Evolutionary conservation across 2,113 vertebrate genomes (phyloP).

Genomic region (Ciconia stormi): DNA sequence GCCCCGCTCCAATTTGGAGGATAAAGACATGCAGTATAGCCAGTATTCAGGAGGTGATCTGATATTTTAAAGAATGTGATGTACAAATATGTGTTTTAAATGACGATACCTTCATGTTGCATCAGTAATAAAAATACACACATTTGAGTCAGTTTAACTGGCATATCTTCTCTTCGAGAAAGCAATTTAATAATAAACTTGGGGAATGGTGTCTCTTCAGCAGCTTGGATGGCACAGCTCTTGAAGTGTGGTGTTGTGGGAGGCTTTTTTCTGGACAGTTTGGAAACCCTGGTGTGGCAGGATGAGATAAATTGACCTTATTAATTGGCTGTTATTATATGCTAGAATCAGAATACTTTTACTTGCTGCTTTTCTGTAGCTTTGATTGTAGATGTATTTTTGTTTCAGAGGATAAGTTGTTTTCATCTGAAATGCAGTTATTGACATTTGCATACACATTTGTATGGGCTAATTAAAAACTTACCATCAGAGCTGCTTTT

Average conservation of each 20-base stretch:
- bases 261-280: background rate
- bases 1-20: background rate
- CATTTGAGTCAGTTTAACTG: background rate
- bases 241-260: background rate
- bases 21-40: background rate
- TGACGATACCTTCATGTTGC: background rate
- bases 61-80: background rate
- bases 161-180: background rate
- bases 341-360: background rate
- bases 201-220: background rate
- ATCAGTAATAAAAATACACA: background rate
- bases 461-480: background rate
- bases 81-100: background rate
- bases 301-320: background rate
- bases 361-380: background rate
- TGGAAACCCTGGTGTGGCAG: background rate
- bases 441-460: background rate
- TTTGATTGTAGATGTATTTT: background rate
- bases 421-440: background rate
- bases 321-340: background rate
- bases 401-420: background rate
- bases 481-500: background rate
- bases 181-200: background rate
- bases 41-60: background rate
- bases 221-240: background rate